Evolutionary conservation across 2,113 vertebrate genomes (phyloP).

Genomic region (Gila orcuttii): DNA sequence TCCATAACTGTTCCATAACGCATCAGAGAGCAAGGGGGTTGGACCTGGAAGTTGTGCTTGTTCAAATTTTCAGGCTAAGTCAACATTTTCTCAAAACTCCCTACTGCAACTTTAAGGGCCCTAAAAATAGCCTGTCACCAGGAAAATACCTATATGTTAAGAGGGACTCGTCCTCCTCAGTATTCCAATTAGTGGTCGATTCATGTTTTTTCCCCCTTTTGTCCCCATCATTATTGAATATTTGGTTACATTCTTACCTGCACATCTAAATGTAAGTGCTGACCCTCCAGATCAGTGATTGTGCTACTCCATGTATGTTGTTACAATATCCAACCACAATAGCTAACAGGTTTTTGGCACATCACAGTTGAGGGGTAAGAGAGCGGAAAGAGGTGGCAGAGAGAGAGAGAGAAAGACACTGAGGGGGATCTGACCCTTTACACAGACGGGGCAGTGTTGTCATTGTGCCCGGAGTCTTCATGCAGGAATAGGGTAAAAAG

Average conservation of each 20-base stretch:
- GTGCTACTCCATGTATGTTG: neutral
- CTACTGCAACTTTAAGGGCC: too few relatives aligned
- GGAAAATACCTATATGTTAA: neutral
- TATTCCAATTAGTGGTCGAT: neutral
- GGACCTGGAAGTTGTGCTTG: too few relatives aligned
- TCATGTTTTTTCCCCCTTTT: neutral
- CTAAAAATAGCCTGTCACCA: too few relatives aligned
- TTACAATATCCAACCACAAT: conserved; percentile 13
- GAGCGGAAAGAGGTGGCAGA: conserved; percentile 33
- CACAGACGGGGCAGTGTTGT: conserved; percentile 41
- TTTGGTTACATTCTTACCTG: neutral
- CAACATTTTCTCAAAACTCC: too few relatives aligned
- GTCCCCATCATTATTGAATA: neutral
- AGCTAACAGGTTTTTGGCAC: conserved; percentile 15
- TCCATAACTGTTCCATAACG: too few relatives aligned
- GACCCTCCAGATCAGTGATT: neutral
- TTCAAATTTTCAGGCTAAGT: too few relatives aligned
- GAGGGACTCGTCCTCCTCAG: neutral
- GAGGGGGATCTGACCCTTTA: conserved; percentile 39
- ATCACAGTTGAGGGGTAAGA: conserved; percentile 13
- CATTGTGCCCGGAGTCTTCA: conserved; percentile 49
- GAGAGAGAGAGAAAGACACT: conserved; percentile 21
- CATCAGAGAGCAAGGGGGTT: too few relatives aligned
- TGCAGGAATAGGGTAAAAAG: conserved; percentile 53
- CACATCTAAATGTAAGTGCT: neutral